Evolutionary conservation across 2,113 vertebrate genomes (phyloP).

Genomic region (Tragelaphus imberbis): DNA sequence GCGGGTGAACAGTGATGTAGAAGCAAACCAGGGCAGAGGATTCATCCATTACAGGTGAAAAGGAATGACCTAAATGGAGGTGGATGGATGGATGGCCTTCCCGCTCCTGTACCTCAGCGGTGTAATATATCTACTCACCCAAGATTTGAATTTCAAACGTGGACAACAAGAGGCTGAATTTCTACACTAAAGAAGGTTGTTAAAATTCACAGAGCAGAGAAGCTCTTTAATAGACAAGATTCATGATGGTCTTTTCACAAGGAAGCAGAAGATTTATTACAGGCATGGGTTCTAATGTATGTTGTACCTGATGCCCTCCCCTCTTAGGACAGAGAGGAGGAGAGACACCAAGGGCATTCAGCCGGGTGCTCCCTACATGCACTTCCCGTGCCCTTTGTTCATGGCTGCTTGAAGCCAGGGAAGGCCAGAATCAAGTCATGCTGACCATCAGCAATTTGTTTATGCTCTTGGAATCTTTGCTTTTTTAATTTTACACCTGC

Average conservation of each 20-base stretch:
- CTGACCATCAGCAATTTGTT: neutral
- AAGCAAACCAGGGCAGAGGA: neutral
- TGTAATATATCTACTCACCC: neutral
- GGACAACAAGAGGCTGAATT: neutral
- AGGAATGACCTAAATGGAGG: neutral
- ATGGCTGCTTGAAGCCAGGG: neutral
- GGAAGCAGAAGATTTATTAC: slow-evolving; percentile 18
- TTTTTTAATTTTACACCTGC: neutral
- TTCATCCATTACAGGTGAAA: neutral
- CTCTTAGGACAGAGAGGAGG: neutral
- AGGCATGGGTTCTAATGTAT: neutral
- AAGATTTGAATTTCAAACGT: slow-evolving; percentile 8
- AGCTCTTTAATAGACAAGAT: slow-evolving; percentile 33
- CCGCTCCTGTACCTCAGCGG: neutral
- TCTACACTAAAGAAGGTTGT: neutral
- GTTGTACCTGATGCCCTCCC: neutral
- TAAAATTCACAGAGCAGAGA: slow-evolving; percentile 33
- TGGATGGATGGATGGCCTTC: neutral
- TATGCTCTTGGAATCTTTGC: neutral
- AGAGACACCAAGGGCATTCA: neutral
- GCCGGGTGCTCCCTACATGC: too few species aligned
- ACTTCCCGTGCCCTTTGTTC: neutral
- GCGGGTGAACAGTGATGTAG: neutral
- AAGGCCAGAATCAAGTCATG: neutral
- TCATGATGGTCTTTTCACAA: neutral